Base-by-base conservation (phyloP, 2,797 vertebrate species). In the Agapornis canus region DNA sequence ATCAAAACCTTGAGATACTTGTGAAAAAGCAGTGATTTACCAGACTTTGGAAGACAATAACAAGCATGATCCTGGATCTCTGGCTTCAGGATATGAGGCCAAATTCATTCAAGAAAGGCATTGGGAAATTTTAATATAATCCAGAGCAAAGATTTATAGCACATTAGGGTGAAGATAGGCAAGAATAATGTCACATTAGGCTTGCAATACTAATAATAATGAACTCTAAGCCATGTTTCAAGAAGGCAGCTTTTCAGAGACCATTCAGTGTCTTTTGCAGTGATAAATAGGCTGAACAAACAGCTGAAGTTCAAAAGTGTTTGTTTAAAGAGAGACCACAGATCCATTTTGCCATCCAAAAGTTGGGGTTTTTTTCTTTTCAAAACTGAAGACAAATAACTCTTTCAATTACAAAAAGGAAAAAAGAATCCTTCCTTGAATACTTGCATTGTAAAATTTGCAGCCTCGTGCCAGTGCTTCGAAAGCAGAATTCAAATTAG, bases 111-210 rank as follows among this genome's bases (percentile, higher is more conserved):
- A 96, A 96, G 91, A 97, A 96, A 95, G 92, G 89, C 95, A 96
- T 95, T 97, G 96, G 94, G 95, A 97, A 96, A 95, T 76, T 89
- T 97, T 96, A 97, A 93, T 85, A 22, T 51, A 93, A 95, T 96
- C 83, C 79, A 81, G 88, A 97, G 82, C 64, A 63, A 96, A 97
- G 96, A 97, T 97, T 98, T 97, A 97, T 90, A 92, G 96, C 3
- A 1, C 84, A 89, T 95, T 94, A 92, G 92, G 81, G 94, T 29
- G 54, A 87, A 92, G 89, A 97, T 92, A 92, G 94, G 96, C 83
- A 93, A 94, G 85, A 97, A 97, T 94, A 97, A 96, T 94, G 95
- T 95, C 96, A 90, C 94, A 89, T 86, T 93, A 95, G 80, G 79
- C 61, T 91, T 89, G 87, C 95, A 92, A 86, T 69, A 57, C 89